phyloP scores from a whole-genome alignment of 2,797 vertebrate genomes.

The Pristis pectinata region DNA sequence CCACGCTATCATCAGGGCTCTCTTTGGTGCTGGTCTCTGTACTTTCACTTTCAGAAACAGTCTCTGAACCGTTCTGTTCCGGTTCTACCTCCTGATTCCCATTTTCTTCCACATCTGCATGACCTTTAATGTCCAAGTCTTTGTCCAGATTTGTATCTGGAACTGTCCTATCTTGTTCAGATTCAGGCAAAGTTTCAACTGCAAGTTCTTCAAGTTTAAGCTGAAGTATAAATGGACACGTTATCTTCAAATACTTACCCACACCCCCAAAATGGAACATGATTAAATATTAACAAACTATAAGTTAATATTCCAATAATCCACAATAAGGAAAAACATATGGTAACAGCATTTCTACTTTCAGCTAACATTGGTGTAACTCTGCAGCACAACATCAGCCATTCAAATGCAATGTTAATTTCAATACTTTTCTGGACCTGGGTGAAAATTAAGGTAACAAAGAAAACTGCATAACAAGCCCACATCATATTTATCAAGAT shows the following conservation, averaged over 20 bases:
- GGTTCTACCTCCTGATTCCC: conserved; percentile 71
- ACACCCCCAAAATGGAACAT: not conserved
- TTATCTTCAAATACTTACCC: not conserved
- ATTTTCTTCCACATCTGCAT: conserved; percentile 68
- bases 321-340: not conserved
- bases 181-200: conserved; percentile 62
- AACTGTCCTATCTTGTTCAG: conserved; percentile 53
- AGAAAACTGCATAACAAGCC: not conserved
- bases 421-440: not conserved
- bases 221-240: conserved; percentile 51
- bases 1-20: conserved; percentile 56
- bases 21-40: conserved; percentile 60
- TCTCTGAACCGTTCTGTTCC: conserved; percentile 77
- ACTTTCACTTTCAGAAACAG: conserved; percentile 70
- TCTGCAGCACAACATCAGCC: not conserved
- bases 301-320: not conserved
- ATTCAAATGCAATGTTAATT: not conserved
- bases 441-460: not conserved
- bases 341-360: not conserved
- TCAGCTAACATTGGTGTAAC: not conserved
- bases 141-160: conserved; percentile 48
- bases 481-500: not conserved
- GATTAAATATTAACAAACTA: not conserved
- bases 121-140: conserved; percentile 49
- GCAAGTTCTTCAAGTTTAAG: conserved; percentile 54